Evolutionary conservation across 2,797 vertebrate species (phyloP).

Genomic region (Pristis pectinata): DNA sequence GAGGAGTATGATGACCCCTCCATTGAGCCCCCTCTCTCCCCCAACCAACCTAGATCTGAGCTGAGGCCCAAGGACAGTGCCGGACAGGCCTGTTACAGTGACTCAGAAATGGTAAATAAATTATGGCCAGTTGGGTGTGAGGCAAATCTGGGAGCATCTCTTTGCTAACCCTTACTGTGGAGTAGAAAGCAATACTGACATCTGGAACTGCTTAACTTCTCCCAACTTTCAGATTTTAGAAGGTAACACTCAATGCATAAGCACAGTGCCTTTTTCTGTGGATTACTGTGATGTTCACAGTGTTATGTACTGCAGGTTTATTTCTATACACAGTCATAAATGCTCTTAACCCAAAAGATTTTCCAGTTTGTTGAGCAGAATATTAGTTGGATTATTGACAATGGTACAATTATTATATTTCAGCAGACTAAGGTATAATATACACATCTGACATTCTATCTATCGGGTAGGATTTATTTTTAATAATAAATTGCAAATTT

Average conservation of each 20-base stretch:
- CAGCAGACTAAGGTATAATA: neutral
- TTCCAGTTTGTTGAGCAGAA: neutral
- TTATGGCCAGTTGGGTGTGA: constrained; percentile 43
- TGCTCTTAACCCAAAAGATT: neutral
- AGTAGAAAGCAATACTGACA: constrained; percentile 50
- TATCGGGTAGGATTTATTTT: neutral
- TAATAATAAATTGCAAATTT: neutral
- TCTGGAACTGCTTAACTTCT: constrained; percentile 56
- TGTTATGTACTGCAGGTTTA: neutral
- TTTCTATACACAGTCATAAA: neutral
- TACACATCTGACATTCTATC: neutral
- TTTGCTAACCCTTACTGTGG: constrained; percentile 65
- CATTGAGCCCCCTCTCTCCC: constrained; percentile 68
- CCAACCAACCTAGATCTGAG: constrained; percentile 72
- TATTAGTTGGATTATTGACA: neutral
- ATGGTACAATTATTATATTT: neutral
- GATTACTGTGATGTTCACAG: neutral
- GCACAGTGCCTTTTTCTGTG: neutral
- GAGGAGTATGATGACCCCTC: constrained; percentile 74
- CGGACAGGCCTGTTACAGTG: constrained; percentile 89
- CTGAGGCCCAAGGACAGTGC: constrained; percentile 62
- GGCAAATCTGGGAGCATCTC: constrained; percentile 51
- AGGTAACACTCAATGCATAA: constrained; percentile 5
- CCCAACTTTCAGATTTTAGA: constrained; percentile 27
- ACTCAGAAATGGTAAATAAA: constrained; percentile 98